Conservation (phyloP, 2,888 invertebrate species). For the Allophyes oxyacanthae region DNA sequence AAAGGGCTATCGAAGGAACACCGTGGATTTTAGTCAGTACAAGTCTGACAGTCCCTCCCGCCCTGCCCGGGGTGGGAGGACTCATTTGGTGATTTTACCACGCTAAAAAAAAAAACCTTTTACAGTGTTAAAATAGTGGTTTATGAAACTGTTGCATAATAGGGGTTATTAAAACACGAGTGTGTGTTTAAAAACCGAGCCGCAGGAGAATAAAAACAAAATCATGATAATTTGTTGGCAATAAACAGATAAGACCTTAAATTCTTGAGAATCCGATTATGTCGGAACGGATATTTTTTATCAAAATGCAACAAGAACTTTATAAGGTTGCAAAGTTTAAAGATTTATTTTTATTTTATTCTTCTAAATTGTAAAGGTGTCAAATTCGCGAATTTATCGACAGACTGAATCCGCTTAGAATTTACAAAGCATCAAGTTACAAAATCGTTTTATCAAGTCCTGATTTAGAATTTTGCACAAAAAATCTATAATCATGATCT, state of each 20-base stretch:
- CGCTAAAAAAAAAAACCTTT: too few species aligned
- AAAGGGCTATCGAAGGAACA: too few species aligned
- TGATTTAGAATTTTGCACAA: slow-evolving; percentile 8
- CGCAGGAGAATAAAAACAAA: too few species aligned
- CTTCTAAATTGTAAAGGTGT: slow-evolving; percentile 28
- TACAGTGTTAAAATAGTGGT: too few species aligned
- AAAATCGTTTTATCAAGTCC: slow-evolving; percentile 24
- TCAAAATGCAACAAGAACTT: slow-evolving; percentile 30
- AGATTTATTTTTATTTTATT: slow-evolving; percentile 26
- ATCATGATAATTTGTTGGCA: slow-evolving; percentile 3
- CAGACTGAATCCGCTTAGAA: slow-evolving; percentile 35
- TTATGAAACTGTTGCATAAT: too few species aligned
- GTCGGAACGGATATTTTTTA: slow-evolving; percentile 14
- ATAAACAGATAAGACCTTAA: slow-evolving; percentile 10
- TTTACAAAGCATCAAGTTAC: slow-evolving; percentile 37
- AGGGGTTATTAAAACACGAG: too few species aligned
- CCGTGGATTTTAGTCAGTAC: too few species aligned
- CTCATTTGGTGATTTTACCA: too few species aligned
- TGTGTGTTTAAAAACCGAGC: too few species aligned
- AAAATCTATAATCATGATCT: slow-evolving; percentile 30
- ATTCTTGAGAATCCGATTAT: slow-evolving; percentile 41
- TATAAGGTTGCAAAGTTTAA: slow-evolving; percentile 14
- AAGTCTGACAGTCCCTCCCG: too few species aligned
- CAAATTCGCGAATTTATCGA: slow-evolving; percentile 32
- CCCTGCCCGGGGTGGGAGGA: too few species aligned